A percentile compares a stretch with the other conserved stretches of the same genome.
phyloP scores from a whole-genome alignment of 2,888 invertebrate species.

The Catocala fraxini region DNA sequence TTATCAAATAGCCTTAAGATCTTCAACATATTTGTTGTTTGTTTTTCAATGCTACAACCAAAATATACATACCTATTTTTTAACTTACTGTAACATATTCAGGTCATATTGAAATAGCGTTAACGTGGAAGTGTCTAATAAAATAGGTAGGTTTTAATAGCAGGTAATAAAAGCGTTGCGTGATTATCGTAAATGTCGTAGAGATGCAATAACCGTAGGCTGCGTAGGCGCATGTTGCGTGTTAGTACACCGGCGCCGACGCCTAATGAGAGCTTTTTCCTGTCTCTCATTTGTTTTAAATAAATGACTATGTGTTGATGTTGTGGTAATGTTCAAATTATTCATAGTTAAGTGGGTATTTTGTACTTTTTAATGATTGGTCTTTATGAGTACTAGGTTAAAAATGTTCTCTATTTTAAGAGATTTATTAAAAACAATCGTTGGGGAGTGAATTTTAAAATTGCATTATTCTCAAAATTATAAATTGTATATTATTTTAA shows the following conservation, averaged over 20 bases:
- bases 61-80: conserved; percentile 25
- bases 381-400: neutral
- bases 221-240: conserved; percentile 39
- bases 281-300: conserved; percentile 5
- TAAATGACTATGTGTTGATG: neutral
- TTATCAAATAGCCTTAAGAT: neutral
- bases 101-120: conserved; percentile 40
- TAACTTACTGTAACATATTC: conserved; percentile 25
- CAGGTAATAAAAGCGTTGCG: conserved; percentile 38
- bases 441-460: no score
- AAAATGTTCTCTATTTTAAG: no score
- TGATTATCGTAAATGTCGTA: conserved; percentile 37
- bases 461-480: no score
- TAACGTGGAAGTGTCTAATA: conserved; percentile 31
- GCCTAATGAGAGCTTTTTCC: conserved; percentile 5
- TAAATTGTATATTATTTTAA: no score
- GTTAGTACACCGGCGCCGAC: conserved; percentile 3
- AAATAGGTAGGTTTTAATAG: conserved; percentile 30
- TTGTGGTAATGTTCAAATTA: neutral
- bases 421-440: no score
- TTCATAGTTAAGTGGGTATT: neutral
- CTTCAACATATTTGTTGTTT: conserved; percentile 15
- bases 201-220: conserved; percentile 25
- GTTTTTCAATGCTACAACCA: conserved; percentile 25
- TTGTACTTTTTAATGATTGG: neutral